A percentile compares a stretch with the other conserved stretches of the same genome.
These are phyloP conservation scores for Cotesia glomerata DNA, from an alignment of 1,140 invertebrate species.

Conservation along the genomic window DNA sequence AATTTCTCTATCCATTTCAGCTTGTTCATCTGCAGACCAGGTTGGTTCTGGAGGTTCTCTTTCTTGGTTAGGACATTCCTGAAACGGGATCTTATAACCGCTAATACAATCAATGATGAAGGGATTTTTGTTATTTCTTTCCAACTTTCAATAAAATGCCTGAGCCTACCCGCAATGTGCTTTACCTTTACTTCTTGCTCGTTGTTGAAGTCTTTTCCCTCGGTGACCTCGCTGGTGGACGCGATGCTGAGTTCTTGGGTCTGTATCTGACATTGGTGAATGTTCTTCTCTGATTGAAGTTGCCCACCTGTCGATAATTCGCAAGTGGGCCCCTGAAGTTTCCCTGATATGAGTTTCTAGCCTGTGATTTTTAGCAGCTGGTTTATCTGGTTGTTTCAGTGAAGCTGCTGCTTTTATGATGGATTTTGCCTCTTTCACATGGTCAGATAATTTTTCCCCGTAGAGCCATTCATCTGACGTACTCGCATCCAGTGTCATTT, in stretches of 20 bases:
- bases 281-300: background rate
- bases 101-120: background rate
- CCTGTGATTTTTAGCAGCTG: background rate
- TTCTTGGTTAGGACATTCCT: too few species aligned
- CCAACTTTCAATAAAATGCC: background rate
- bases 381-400: too few species aligned
- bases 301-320: constrained; percentile 18
- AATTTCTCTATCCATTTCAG: too few species aligned
- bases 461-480: constrained; percentile 27
- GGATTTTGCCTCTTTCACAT: constrained; percentile 18
- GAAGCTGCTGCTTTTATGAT: constrained; percentile 15
- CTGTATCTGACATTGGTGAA: too few species aligned
- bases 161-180: background rate
- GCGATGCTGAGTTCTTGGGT: too few species aligned
- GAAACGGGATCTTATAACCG: background rate
- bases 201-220: background rate
- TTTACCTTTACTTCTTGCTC: background rate
- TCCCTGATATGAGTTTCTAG: constrained; percentile 9
- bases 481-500: constrained; percentile 14
- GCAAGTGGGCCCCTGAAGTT: constrained; percentile 18
- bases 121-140: background rate
- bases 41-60: background rate
- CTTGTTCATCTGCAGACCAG: background rate
- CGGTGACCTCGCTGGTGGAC: too few species aligned
- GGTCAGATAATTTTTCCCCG: constrained; percentile 23